Evolutionary conservation across 2,797 vertebrate genomes (phyloP).

Genomic region (Manis pentadactyla): DNA sequence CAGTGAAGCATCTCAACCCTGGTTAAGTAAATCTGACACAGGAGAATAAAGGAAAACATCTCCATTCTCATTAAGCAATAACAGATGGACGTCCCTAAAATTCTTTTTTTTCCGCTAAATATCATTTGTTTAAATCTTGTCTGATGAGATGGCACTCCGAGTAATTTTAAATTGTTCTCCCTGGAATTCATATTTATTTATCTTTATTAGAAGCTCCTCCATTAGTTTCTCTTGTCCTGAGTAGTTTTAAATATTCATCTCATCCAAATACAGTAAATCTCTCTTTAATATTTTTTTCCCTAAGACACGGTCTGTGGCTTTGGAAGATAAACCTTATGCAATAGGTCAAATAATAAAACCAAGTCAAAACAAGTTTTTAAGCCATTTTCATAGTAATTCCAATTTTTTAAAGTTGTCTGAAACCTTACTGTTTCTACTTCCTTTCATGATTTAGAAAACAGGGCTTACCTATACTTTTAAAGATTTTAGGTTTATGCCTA

Average conservation of each 20-base stretch:
- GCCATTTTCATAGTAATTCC: not conserved
- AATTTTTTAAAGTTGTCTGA: slow-evolving; percentile 17
- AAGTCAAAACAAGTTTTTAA: slow-evolving; percentile 38
- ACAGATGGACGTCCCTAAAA: slow-evolving; percentile 49
- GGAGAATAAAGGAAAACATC: slow-evolving; percentile 49
- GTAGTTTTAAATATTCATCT: slow-evolving; percentile 65
- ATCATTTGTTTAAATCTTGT: slow-evolving; percentile 74
- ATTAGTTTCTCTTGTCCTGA: slow-evolving; percentile 28
- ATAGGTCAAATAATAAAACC: not conserved
- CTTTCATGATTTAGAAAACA: not conserved
- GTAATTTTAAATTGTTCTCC: slow-evolving; percentile 67
- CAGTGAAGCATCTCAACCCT: not conserved
- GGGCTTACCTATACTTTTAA: not conserved
- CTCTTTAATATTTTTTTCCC: slow-evolving; percentile 53
- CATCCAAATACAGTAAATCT: slow-evolving; percentile 55
- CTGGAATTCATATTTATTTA: slow-evolving; percentile 45
- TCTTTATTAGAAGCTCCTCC: slow-evolving; percentile 48
- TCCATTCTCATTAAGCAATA: slow-evolving; percentile 57
- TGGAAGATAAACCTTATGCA: slow-evolving; percentile 25
- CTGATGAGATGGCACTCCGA: slow-evolving; percentile 43
- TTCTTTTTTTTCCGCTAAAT: slow-evolving; percentile 62
- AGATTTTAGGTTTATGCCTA: slow-evolving; percentile 16
- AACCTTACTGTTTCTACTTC: slow-evolving; percentile 8
- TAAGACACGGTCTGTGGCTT: slow-evolving; percentile 35
- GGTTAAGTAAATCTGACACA: not conserved